Evolutionary conservation across 2,888 invertebrate species (phyloP), one percentile per base, ranked within the genome.

Genomic region (Hypomecis atomaria): DNA sequence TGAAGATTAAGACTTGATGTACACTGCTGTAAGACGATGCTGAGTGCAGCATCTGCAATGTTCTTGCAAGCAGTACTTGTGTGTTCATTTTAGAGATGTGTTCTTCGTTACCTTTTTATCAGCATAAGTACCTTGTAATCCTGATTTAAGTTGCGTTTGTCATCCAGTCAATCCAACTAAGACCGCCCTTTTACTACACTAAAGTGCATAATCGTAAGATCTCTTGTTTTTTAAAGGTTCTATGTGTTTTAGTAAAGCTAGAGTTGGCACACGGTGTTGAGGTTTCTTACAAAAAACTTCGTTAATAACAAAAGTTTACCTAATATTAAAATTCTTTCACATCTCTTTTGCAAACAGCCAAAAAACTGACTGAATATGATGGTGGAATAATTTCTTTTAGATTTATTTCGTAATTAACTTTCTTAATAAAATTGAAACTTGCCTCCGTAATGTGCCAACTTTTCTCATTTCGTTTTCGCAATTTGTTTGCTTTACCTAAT

Each of bases 261-360:
- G 10, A 49, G 4, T 36, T 66, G 67, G 34, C 45, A 57, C 48
- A 61, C 59, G 44, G 58, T 37, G 54, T 45, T 36, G 45, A 53
- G 36, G 13, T 59, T 34, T 11, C 40, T 43, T 11, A 49, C 33
- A 64, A 45, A 48, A 52, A 63, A 65, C 44, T 53, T 62, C 37
- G 5, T 6, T 65, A 67, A 66, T 62, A 59, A 60, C 61, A 68
- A 66, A 61, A 67, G 69, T 74, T 69, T 60, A n/a, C 49, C 13
- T 47, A 11, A 61, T 58, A 62, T 54, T 69, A 52, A 58, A 60
- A 52, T 66, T 62, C 58, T 55, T 59, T 34, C 55, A 48, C 47
- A 56, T 65, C 50, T 34, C 62, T 68, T 67, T 71, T 59, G 44
- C 53, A 66, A 67, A 64, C 59, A 60, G 45, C n/a, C n/a, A 37